A percentile compares a stretch with the other conserved stretches of the same genome.
phyloP scores from a whole-genome alignment of 2,888 invertebrate genomes.

The Ormyrus rosae region DNA sequence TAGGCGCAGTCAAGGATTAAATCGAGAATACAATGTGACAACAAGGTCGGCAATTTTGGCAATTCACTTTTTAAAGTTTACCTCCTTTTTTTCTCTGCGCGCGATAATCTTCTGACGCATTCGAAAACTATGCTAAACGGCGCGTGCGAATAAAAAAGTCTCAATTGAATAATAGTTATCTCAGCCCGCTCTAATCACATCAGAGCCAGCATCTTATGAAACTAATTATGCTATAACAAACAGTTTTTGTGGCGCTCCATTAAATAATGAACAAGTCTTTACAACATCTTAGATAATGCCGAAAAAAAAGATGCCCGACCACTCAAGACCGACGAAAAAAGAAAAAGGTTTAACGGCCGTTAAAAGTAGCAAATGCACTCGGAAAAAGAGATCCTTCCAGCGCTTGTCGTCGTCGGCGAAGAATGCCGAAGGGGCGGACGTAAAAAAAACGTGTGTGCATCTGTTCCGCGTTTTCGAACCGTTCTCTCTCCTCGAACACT shows the following conservation, averaged over 20 bases:
- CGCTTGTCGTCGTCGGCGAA: neutral
- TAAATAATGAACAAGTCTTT: no score
- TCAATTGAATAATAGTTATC: neutral
- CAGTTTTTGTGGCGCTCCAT: no score
- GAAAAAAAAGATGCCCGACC: no score
- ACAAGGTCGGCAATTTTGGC: conserved; percentile 38
- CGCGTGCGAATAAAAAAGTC: no score
- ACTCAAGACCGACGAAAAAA: no score
- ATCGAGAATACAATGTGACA: neutral
- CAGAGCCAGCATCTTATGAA: no score
- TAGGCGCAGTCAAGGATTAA: conserved; percentile 31
- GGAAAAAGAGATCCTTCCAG: neutral
- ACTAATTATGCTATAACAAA: no score
- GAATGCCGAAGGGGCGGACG: neutral
- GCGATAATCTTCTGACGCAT: no score
- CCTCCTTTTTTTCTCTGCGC: neutral
- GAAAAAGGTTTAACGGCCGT: no score
- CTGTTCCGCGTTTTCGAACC: conserved; percentile 1
- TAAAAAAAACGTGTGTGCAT: neutral
- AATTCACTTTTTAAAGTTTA: neutral
- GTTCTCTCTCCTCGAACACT: neutral
- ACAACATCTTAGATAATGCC: neutral
- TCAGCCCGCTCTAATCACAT: neutral
- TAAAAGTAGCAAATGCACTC: no score
- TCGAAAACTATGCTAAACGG: no score